Conservation (phyloP, 2,797 vertebrate genomes). For the Orientallactaga sibirica region DNA sequence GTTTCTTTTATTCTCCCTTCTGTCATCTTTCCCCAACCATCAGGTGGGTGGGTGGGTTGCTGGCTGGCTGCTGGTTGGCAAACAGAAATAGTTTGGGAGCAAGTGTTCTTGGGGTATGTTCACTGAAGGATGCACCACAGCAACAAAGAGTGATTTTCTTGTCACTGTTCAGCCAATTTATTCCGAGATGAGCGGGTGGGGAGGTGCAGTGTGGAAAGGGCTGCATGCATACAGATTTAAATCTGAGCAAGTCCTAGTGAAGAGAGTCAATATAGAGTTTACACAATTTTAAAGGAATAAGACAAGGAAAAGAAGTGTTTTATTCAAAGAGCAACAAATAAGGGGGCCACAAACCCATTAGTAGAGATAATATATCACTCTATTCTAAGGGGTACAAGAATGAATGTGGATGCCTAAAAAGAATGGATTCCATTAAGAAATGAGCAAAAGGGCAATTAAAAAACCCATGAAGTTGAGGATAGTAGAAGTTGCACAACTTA, state of each 20-base stretch:
- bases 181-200: slow-evolving; percentile 66
- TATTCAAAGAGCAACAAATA: slow-evolving; percentile 24
- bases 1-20: slow-evolving; percentile 83
- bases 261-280: slow-evolving; percentile 36
- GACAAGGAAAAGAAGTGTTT: slow-evolving; percentile 17
- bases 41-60: slow-evolving; percentile 86
- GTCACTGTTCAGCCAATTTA: slow-evolving; percentile 63
- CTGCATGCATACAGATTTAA: slow-evolving; percentile 39
- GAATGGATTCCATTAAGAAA: background rate
- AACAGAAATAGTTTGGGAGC: slow-evolving; percentile 85
- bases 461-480: background rate
- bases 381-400: background rate
- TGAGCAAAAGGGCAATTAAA: slow-evolving; percentile 18
- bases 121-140: slow-evolving; percentile 77
- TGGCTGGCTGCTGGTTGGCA: slow-evolving; percentile 83
- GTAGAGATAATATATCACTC: background rate
- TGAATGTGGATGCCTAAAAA: background rate
- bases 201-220: slow-evolving; percentile 33
- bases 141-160: slow-evolving; percentile 71
- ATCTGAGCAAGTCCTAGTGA: slow-evolving; percentile 35
- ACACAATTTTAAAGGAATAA: slow-evolving; percentile 38
- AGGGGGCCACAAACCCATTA: background rate
- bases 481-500: slow-evolving; percentile 3
- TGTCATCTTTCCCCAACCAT: slow-evolving; percentile 82
- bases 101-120: slow-evolving; percentile 82